Evolutionary conservation across 2,113 vertebrate genomes (phyloP), one percentile per base, ranked within the genome.

Genomic region (Chlamydotis undulata): DNA sequence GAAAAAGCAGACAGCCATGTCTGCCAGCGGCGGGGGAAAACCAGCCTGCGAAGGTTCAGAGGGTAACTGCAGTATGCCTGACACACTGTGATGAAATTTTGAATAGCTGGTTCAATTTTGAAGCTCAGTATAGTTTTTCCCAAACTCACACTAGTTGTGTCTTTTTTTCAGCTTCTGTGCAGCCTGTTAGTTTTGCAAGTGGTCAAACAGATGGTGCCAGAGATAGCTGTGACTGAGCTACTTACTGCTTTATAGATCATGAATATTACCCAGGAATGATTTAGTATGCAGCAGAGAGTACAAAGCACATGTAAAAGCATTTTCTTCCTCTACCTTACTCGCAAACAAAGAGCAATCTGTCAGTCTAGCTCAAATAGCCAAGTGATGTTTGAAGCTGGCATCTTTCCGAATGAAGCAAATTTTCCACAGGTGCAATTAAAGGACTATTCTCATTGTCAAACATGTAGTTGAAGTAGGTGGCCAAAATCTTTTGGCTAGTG

Each of bases 141-240:
- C 55, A 86, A 60, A 67, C 50, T 92, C 59, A 47, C 5, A 4
- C 81, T 84, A 85, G 65, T 53, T 77, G n/a, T 84, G 33, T 83
- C 43, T 57, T 76, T 93, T 94, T 93, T 94, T 73, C 59, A 93
- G 50, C 55, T 85, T 90, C 75, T 80, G 12, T 65, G 57, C 74
- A 83, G 82, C 45, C 67, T 75, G 70, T 74, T 96, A 61, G 67
- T 94, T 79, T 73, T 95, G 35, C 81, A 85, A 91, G 65, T 86
- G 86, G 74, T 90, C 93, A 96, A 94, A 91, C 77, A 94, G 94
- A 93, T 94, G 87, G 91, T 95, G 55, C 37, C 63, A 90, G 49
- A 89, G 61, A 87, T 64, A 73, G 61, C n/a, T 96, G 84, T 84
- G 73, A 93, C 89, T 70, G 0, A 91, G 64, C 50, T 77, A 33